phyloP scores from a whole-genome alignment of 23 tunicate genomes.

The Styela plicata region DNA sequence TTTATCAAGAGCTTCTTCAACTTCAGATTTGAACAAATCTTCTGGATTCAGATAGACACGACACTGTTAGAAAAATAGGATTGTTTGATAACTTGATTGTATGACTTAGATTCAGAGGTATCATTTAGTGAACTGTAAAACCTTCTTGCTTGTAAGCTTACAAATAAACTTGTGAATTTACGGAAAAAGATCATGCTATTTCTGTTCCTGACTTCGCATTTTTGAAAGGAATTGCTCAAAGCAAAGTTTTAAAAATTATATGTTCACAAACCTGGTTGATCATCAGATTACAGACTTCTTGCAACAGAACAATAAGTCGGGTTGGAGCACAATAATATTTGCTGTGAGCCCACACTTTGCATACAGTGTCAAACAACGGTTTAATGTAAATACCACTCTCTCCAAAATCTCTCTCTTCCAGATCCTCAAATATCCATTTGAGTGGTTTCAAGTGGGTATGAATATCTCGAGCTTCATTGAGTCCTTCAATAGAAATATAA shows the following conservation, averaged over 20 bases:
- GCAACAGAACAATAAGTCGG: slow-evolving; percentile 71
- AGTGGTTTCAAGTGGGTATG: slow-evolving; percentile 67
- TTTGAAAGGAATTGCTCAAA: too few species aligned
- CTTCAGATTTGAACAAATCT: slow-evolving; percentile 84
- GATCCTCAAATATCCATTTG: slow-evolving; percentile 80
- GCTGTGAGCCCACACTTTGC: slow-evolving; percentile 89
- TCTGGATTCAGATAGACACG: slow-evolving; percentile 83
- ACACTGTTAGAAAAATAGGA: slow-evolving; percentile 46
- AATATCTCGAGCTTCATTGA: slow-evolving; percentile 81
- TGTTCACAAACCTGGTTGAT: slow-evolving; percentile 65
- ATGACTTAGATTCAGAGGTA: too few species aligned
- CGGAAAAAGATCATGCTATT: too few species aligned
- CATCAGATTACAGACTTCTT: slow-evolving; percentile 80
- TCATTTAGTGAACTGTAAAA: too few species aligned
- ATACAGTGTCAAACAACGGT: slow-evolving; percentile 58
- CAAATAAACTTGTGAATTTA: neutral
- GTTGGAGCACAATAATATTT: slow-evolving; percentile 61
- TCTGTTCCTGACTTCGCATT: too few species aligned
- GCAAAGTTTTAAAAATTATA: neutral
- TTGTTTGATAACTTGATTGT: neutral
- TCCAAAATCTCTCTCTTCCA: slow-evolving; percentile 80
- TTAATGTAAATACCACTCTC: slow-evolving; percentile 52
- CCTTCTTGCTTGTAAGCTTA: too few species aligned
- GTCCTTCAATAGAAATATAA: slow-evolving; percentile 25
- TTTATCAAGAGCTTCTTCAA: slow-evolving; percentile 72